These are phyloP conservation scores for Lepidocyrtoides sp. DNA, from an alignment of 2,888 invertebrate species.

Conservation along the genomic window DNA sequence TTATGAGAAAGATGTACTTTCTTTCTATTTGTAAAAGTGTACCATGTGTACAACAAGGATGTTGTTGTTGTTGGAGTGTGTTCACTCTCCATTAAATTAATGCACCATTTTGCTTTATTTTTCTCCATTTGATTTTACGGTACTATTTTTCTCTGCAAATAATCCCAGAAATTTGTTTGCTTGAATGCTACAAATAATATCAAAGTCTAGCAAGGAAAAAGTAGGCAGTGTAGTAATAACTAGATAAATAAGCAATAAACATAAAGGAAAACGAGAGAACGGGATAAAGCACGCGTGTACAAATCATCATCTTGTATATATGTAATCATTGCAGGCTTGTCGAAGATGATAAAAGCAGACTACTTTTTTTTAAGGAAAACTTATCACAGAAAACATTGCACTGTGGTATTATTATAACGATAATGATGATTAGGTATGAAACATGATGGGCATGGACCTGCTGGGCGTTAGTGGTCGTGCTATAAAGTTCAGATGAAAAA, in stretches of 20 bases:
- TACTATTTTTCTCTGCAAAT: slow-evolving; percentile 9
- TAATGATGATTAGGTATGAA: not conserved
- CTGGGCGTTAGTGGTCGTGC: not conserved
- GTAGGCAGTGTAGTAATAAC: not conserved
- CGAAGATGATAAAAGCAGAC: slow-evolving; percentile 23
- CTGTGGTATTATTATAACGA: not conserved
- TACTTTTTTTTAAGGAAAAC: not conserved
- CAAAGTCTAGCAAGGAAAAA: slow-evolving; percentile 1
- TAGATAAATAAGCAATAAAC: slow-evolving; percentile 35
- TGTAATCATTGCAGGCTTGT: not conserved
- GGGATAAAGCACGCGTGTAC: slow-evolving; percentile 15
- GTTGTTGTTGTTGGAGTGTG: not conserved
- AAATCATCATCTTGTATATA: slow-evolving; percentile 31
- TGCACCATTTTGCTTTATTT: not conserved
- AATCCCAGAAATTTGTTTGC: slow-evolving; percentile 15
- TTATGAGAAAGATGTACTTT: not conserved
- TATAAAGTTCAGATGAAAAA: not conserved
- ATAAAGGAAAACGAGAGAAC: not conserved
- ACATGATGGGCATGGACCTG: not conserved
- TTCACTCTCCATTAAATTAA: slow-evolving; percentile 40
- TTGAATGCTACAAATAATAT: not conserved
- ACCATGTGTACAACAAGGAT: no score
- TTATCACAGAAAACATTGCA: not conserved
- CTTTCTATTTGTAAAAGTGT: no score
- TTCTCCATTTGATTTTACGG: slow-evolving; percentile 14